Conservation (phyloP, 2,888 invertebrate genomes). For the Heteromurus nitidus region DNA sequence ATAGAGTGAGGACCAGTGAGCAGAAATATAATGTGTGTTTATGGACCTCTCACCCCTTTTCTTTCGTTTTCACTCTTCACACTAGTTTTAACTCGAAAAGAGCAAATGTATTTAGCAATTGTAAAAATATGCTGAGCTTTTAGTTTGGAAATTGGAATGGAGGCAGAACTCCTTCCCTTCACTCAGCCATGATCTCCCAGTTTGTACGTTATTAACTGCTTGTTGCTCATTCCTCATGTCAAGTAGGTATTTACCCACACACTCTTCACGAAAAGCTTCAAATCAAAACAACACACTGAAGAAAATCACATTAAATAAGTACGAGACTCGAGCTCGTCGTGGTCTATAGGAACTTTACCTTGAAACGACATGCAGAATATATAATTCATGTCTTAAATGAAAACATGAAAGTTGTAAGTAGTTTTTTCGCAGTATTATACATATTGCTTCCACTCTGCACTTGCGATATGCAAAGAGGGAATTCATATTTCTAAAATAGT, state of each 20-base stretch:
- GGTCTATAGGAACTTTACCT: conserved; percentile 61
- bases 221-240: conserved; percentile 65
- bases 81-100: too few relatives aligned
- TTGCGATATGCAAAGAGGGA: not conserved
- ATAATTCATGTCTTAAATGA: conserved; percentile 62
- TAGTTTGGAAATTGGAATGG: too few relatives aligned
- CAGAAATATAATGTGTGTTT: too few relatives aligned
- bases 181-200: conserved; percentile 13
- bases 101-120: too few relatives aligned
- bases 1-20: too few relatives aligned
- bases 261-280: not conserved
- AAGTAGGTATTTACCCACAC: conserved; percentile 59
- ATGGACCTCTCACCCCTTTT: too few relatives aligned
- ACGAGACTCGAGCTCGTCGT: too few relatives aligned
- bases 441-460: too few relatives aligned
- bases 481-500: conserved; percentile 50
- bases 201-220: conserved; percentile 57
- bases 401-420: conserved; percentile 5
- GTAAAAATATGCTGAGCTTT: too few relatives aligned
- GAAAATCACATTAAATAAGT: too few relatives aligned
- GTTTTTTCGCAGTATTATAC: not conserved
- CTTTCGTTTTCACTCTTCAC: too few relatives aligned
- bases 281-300: conserved; percentile 33
- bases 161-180: too few relatives aligned
- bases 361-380: conserved; percentile 61